phyloP scores from a whole-genome alignment of 2,888 invertebrate species.

The Caenorhabditis becei region DNA sequence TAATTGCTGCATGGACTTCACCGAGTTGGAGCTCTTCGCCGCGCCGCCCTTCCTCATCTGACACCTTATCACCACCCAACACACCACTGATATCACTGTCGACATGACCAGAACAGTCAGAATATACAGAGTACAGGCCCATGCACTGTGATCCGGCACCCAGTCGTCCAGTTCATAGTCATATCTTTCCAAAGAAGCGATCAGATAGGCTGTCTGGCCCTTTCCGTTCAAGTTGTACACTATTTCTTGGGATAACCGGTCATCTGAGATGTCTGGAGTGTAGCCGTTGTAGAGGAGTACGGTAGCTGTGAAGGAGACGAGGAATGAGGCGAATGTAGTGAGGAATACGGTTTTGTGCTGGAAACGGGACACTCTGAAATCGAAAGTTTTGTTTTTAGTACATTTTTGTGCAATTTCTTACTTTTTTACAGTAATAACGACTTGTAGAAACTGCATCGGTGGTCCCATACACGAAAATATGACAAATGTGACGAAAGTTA shows the following conservation, averaged over 20 bases:
- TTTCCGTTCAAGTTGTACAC: constrained; percentile 51
- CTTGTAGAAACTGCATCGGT: constrained; percentile 54
- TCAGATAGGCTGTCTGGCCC: constrained; percentile 47
- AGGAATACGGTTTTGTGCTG: constrained; percentile 22
- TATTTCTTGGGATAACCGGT: constrained; percentile 27
- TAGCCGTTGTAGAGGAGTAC: constrained; percentile 36
- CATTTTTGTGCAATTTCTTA: not conserved
- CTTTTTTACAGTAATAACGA: constrained; percentile 40
- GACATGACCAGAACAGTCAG: constrained; percentile 20
- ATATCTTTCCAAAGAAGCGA: constrained; percentile 47
- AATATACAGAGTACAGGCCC: constrained; percentile 43
- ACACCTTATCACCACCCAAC: constrained; percentile 25
- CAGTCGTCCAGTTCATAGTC: constrained; percentile 20
- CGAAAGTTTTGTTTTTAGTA: not conserved
- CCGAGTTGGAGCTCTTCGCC: constrained; percentile 22
- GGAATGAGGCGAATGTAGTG: constrained; percentile 28
- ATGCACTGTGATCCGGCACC: constrained; percentile 25
- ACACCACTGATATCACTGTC: constrained; percentile 38
- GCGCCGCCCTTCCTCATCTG: constrained; percentile 17
- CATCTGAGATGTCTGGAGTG: constrained; percentile 34
- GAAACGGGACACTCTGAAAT: constrained; percentile 22
- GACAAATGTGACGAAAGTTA: constrained; percentile 43
- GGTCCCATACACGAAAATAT: constrained; percentile 53
- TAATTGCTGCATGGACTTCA: constrained; percentile 43
- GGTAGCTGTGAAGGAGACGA: constrained; percentile 26